Evolutionary conservation across 1,140 invertebrate species (phyloP), one percentile per base, ranked within the genome.

Genomic region (Papilio glaucus): DNA sequence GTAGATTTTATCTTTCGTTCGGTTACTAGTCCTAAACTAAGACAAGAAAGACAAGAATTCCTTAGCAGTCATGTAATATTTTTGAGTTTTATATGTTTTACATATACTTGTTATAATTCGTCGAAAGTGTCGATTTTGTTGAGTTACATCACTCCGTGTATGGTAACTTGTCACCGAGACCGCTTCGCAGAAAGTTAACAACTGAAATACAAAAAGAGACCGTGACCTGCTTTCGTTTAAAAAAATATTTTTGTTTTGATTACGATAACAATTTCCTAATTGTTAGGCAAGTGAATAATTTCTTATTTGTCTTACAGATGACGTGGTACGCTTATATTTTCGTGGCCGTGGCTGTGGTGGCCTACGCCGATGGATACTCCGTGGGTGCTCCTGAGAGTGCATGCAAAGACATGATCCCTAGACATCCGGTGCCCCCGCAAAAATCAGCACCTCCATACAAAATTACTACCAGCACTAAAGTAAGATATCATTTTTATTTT

Each of bases 341-440:
- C 18, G 67, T 85, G 2, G 74, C 82, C 13, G 69, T 88, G 41
- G 84, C 78, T 8, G 39, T 90, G 69, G 83, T 77, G 18, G 79
- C 77, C 0, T 80, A 74, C 45, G 86, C 85, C n/a, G 69, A 90
- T 7, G 92, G 80, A 0, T 93, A 90, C 78, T 88, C 88, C 10
- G 70, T 76, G 4, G 94, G 94, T 6, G 94, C 94, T 0, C 94
- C 94, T 0, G 72, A 77, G 4, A 88, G 86, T 41, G 92, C 93
- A 9, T 95, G 94, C 79, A 77, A 79, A 5, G 89, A 93, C 80
- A 93, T 95, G 93, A 85, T 90, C 5, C 94, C 94, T 0, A 82
- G 88, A 49, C 94, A 95, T 82, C 86, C 88, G 4, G 89, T 90
- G 0, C 72, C 85, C 0, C 81, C 93, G 0, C 93, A 94, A 76